A percentile compares a stretch with the other conserved stretches of the same genome.
Evolutionary conservation across 2,797 vertebrate genomes (phyloP).

Genomic region (Chrosomus eos): DNA sequence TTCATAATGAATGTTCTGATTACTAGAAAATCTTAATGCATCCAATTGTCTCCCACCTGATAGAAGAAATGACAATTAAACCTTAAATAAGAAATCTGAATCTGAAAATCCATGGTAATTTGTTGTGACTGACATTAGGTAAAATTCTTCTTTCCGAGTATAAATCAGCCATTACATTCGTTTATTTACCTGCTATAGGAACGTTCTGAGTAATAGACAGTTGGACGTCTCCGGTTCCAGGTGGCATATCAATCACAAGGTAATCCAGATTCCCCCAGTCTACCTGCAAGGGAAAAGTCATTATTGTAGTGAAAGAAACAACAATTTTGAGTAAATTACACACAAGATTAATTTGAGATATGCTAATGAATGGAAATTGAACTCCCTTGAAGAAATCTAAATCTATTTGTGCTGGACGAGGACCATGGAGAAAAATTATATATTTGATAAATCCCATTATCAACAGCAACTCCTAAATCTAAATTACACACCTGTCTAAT

Average conservation of each 20-base stretch:
- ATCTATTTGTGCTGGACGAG: neutral
- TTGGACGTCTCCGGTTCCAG: slow-evolving; percentile 96
- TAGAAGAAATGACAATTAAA: neutral
- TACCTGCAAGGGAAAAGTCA: slow-evolving; percentile 79
- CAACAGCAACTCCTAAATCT: neutral
- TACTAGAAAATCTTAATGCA: neutral
- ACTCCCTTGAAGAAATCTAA: neutral
- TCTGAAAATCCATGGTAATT: neutral
- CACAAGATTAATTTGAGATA: neutral
- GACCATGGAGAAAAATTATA: neutral
- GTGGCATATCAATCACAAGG: slow-evolving; percentile 95
- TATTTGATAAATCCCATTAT: slow-evolving; percentile 26
- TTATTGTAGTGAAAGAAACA: slow-evolving; percentile 4
- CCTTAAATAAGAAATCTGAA: neutral
- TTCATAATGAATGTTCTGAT: neutral
- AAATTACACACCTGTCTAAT: slow-evolving; percentile 85
- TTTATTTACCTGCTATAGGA: slow-evolving; percentile 85
- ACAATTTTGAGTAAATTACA: neutral
- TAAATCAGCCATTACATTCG: neutral
- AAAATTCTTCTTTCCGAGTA: neutral
- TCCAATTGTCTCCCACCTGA: neutral
- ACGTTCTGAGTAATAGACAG: slow-evolving; percentile 93
- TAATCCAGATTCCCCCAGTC: slow-evolving; percentile 94
- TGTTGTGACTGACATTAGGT: neutral
- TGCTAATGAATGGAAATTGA: neutral